Evolutionary conservation across 1,140 invertebrate genomes (phyloP).

Genomic region (Musca vetustissima): DNA sequence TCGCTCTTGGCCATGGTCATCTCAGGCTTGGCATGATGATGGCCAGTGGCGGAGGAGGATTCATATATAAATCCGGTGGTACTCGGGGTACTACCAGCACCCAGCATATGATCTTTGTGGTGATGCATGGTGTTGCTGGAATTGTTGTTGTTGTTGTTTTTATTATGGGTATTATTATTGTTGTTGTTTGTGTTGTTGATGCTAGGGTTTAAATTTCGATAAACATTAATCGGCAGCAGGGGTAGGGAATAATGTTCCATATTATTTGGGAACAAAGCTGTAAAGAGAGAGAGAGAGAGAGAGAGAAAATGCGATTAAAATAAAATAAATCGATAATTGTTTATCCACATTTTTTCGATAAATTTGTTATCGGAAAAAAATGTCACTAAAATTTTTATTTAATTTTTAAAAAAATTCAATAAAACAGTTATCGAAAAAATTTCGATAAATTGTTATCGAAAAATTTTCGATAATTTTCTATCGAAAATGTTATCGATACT

Average conservation of each 20-base stretch:
- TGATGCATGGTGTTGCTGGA: conserved; percentile 36
- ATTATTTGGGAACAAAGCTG: conserved; percentile 10
- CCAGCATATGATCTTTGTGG: conserved; percentile 53
- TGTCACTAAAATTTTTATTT: too few relatives aligned
- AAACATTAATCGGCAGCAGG: conserved; percentile 41
- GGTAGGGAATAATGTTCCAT: conserved; percentile 50
- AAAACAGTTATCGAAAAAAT: too few relatives aligned
- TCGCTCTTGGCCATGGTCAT: conserved; percentile 27
- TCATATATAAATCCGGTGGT: conserved; percentile 40
- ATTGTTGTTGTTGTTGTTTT: conserved; percentile 40
- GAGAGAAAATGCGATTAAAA: neutral
- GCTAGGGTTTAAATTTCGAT: conserved; percentile 33
- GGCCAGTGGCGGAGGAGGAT: neutral
- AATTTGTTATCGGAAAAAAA: neutral
- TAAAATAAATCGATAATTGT: too few relatives aligned
- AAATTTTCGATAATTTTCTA: neutral
- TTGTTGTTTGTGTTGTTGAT: conserved; percentile 28
- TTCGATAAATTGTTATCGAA: neutral
- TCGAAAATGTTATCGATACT: neutral
- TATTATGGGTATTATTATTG: conserved; percentile 43
- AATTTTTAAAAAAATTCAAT: too few relatives aligned
- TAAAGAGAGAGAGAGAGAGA: neutral
- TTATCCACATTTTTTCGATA: neutral
- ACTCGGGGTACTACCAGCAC: conserved; percentile 40
- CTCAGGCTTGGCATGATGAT: neutral